Percentiles rank a stretch among this genome's conserved stretches.
phyloP scores from a whole-genome alignment of 2,888 invertebrate genomes.

The Phlogophora meticulosa region DNA sequence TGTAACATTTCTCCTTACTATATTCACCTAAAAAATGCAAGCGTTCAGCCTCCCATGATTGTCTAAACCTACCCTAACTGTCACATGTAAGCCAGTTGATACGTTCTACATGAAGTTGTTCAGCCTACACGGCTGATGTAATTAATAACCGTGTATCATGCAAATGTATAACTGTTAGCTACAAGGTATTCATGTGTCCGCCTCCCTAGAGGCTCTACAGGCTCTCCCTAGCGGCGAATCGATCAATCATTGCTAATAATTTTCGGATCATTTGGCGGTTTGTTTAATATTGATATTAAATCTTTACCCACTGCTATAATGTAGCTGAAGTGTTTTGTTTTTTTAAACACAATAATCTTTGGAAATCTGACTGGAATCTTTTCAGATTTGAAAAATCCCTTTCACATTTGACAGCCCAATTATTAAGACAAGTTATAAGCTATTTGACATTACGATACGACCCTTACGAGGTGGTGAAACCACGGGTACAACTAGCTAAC shows the following conservation, averaged over 20 bases:
- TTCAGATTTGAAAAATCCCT: no score
- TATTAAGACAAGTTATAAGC: no score
- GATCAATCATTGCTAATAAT: conserved; percentile 36
- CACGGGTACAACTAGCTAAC: no score
- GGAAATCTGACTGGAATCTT: no score
- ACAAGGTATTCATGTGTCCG: conserved; percentile 13
- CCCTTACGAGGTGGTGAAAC: no score
- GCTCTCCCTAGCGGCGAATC: conserved; percentile 27
- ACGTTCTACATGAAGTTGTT: conserved; percentile 5
- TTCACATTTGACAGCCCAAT: no score
- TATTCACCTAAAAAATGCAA: no score
- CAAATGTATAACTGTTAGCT: conserved; percentile 54
- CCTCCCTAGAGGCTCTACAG: neutral
- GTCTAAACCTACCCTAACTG: neutral
- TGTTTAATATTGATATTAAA: conserved; percentile 4
- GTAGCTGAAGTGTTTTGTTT: no score
- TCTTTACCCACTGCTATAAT: no score
- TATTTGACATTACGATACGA: no score
- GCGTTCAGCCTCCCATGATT: neutral
- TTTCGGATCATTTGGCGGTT: conserved; percentile 10
- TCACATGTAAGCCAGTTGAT: conserved; percentile 3
- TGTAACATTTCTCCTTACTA: no score
- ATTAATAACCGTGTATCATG: conserved; percentile 65
- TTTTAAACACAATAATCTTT: no score
- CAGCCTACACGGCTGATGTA: conserved; percentile 38